Evolutionary conservation across 1,140 invertebrate species (phyloP).

Genomic region (Chionoecetes opilio): DNA sequence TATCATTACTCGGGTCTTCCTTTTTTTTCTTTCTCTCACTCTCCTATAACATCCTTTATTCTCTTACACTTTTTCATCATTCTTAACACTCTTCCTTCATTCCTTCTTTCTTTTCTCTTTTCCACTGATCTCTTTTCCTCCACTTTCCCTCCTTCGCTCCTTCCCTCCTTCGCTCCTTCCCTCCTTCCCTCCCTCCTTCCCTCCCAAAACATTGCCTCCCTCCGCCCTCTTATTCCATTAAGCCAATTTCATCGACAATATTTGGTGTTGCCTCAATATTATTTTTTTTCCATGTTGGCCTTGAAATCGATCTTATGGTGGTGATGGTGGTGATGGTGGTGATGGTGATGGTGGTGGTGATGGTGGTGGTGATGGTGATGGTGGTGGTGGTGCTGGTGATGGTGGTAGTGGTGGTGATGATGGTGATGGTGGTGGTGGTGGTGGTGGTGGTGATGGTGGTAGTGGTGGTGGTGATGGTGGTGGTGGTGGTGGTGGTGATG

Average conservation of each 20-base stretch:
- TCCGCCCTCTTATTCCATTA: constrained; percentile 14
- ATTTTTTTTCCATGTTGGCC: background rate
- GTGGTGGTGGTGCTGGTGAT: constrained; percentile 32
- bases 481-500: constrained; percentile 39
- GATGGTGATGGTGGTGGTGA: constrained; percentile 28
- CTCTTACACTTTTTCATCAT: background rate
- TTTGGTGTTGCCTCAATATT: background rate
- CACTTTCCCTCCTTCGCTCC: background rate
- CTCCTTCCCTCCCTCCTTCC: background rate
- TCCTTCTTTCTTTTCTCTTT: background rate
- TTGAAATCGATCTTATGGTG: background rate
- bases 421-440: constrained; percentile 39
- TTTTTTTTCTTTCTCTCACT: background rate
- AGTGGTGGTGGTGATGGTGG: constrained; percentile 16
- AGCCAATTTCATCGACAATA: constrained; percentile 29
- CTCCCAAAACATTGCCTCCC: background rate
- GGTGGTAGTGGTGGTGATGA: constrained; percentile 24
- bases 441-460: constrained; percentile 34
- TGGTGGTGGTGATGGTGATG: constrained; percentile 38
- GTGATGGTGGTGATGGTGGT: constrained; percentile 15
- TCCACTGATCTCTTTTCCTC: background rate
- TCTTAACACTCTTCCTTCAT: background rate
- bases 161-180: background rate
- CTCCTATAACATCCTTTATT: background rate
- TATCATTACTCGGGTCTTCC: background rate